Evolutionary conservation across 2,113 vertebrate genomes (phyloP).

Genomic region (Leucosticte australis): DNA sequence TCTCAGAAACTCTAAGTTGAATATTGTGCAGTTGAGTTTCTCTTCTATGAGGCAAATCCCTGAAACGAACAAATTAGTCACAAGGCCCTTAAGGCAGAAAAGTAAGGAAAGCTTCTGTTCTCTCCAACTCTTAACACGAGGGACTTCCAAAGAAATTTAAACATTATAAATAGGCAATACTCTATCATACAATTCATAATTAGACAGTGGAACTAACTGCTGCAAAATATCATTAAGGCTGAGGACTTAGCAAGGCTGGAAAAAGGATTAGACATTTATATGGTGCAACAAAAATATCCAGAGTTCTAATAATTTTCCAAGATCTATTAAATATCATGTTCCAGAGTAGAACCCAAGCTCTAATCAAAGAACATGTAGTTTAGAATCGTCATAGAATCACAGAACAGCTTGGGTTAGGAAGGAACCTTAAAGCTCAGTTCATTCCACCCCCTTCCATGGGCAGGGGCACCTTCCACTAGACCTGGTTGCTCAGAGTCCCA

Average conservation of each 20-base stretch:
- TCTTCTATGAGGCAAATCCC: slow-evolving; percentile 46
- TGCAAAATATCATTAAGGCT: slow-evolving; percentile 53
- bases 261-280: slow-evolving; percentile 46
- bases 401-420: neutral
- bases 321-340: neutral
- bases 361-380: neutral
- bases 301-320: slow-evolving; percentile 22
- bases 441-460: neutral
- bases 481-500: neutral
- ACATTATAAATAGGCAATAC: slow-evolving; percentile 62
- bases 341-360: neutral
- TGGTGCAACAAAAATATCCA: slow-evolving; percentile 36
- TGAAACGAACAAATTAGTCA: slow-evolving; percentile 60
- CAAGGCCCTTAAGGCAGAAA: slow-evolving; percentile 43
- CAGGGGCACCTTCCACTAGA: neutral
- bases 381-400: neutral
- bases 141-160: slow-evolving; percentile 51
- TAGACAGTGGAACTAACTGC: slow-evolving; percentile 57
- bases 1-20: slow-evolving; percentile 20
- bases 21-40: slow-evolving; percentile 37
- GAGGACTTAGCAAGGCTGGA: neutral
- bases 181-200: slow-evolving; percentile 59
- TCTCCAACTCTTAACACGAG: slow-evolving; percentile 1
- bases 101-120: slow-evolving; percentile 55
- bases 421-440: neutral